A percentile compares a stretch with the other conserved stretches of the same genome.
phyloP scores from a whole-genome alignment of 2,113 vertebrate genomes.

The Onychorhynchus coronatus region DNA sequence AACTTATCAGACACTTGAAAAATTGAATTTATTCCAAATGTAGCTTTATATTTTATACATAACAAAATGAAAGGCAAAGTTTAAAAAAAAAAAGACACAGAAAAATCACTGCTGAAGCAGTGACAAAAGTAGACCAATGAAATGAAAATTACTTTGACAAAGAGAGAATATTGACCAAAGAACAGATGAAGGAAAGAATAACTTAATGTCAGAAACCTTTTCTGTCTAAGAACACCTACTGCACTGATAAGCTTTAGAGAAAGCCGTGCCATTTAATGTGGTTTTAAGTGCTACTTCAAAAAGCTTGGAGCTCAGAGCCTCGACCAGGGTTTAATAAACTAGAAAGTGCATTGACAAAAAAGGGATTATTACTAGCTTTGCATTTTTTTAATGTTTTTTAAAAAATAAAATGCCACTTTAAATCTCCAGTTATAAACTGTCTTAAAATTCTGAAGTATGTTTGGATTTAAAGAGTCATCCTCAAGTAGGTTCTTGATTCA shows the following conservation, averaged over 20 bases:
- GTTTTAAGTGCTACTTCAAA: background rate
- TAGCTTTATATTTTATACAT: background rate
- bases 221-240: background rate
- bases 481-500: background rate
- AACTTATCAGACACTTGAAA: background rate
- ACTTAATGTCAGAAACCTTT: background rate
- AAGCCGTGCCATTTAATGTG: background rate
- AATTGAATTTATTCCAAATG: background rate
- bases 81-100: background rate
- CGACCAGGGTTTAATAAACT: background rate
- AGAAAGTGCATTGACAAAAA: background rate
- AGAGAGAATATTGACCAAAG: background rate
- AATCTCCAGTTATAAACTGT: background rate
- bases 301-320: background rate
- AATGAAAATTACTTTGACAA: background rate
- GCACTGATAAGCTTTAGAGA: background rate
- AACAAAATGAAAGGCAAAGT: background rate
- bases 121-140: background rate
- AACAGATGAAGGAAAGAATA: background rate
- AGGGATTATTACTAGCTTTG: background rate
- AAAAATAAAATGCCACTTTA: background rate
- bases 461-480: background rate
- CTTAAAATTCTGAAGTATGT: background rate
- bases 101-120: background rate
- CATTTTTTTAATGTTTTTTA: background rate